Percentiles rank a stretch among this genome's conserved stretches.
These are phyloP conservation scores for Oasisia sp. DNA, from an alignment of 2,888 invertebrate genomes.

Conservation along the genomic window DNA sequence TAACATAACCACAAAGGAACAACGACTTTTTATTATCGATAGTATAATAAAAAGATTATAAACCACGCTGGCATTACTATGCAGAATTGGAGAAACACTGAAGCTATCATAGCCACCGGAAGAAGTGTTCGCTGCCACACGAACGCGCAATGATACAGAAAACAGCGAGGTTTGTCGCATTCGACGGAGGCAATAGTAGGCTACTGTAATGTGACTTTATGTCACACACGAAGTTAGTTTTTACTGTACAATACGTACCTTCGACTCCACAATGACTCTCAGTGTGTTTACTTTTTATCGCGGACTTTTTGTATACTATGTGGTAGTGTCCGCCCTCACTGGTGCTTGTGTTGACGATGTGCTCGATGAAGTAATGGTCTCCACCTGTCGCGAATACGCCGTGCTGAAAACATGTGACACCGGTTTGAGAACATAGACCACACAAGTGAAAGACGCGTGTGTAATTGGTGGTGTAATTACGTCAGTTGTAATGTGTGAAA, in stretches of 20 bases:
- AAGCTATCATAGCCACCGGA: background rate
- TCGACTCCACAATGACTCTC: constrained; percentile 53
- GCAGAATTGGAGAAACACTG: background rate
- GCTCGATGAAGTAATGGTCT: constrained; percentile 55
- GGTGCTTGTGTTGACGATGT: constrained; percentile 36
- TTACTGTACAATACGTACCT: constrained; percentile 42
- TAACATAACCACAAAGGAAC: background rate
- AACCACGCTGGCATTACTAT: background rate
- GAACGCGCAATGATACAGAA: background rate
- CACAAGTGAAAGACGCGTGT: too few relatives aligned
- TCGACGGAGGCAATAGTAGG: background rate
- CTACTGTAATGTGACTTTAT: background rate
- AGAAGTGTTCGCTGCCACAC: background rate
- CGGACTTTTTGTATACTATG: constrained; percentile 57
- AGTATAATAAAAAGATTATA: constrained; percentile 1
- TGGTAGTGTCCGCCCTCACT: constrained; percentile 59
- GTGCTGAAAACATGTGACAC: constrained; percentile 9
- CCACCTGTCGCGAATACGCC: constrained; percentile 41
- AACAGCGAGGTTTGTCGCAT: background rate
- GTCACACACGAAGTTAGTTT: background rate
- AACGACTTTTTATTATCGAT: background rate
- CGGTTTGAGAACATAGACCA: background rate
- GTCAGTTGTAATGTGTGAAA: too few relatives aligned
- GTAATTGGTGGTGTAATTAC: too few relatives aligned
- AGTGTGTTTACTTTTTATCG: constrained; percentile 49